phyloP scores from a whole-genome alignment of 2,797 vertebrate species.

The Mionectes olivaceus region DNA sequence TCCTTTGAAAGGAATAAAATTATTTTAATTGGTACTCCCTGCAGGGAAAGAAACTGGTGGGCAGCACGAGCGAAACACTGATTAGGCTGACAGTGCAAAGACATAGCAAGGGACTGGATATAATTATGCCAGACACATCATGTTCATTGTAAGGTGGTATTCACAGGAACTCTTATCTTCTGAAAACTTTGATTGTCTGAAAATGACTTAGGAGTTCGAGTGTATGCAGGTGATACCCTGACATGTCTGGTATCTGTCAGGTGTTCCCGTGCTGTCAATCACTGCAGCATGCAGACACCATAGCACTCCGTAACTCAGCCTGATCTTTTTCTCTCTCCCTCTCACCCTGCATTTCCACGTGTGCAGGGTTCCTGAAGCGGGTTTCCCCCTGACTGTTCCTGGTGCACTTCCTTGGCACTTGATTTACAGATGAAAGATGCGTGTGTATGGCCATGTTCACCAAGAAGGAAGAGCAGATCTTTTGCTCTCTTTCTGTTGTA shows the following conservation, averaged over 20 bases:
- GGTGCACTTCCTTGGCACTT: background rate
- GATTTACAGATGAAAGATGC: background rate
- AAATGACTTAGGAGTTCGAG: background rate
- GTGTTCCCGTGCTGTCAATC: background rate
- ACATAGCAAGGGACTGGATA: background rate
- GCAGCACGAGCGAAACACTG: background rate
- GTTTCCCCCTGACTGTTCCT: background rate
- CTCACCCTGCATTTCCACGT: background rate
- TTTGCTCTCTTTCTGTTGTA: background rate
- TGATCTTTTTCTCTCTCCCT: background rate
- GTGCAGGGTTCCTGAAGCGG: background rate
- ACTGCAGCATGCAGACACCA: background rate
- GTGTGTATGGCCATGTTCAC: background rate
- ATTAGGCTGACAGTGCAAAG: background rate
- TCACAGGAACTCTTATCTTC: background rate
- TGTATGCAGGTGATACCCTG: background rate
- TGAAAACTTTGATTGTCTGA: constrained; percentile 11
- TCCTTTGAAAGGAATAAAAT: background rate
- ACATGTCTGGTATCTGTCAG: background rate
- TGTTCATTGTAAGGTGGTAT: background rate
- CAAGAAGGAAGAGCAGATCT: background rate
- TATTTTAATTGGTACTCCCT: background rate
- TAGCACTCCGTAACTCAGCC: background rate
- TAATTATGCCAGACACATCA: background rate
- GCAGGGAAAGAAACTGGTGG: background rate